Evolutionary conservation across 2,113 vertebrate genomes (phyloP).

Genomic region (Oenanthe oenanthe): DNA sequence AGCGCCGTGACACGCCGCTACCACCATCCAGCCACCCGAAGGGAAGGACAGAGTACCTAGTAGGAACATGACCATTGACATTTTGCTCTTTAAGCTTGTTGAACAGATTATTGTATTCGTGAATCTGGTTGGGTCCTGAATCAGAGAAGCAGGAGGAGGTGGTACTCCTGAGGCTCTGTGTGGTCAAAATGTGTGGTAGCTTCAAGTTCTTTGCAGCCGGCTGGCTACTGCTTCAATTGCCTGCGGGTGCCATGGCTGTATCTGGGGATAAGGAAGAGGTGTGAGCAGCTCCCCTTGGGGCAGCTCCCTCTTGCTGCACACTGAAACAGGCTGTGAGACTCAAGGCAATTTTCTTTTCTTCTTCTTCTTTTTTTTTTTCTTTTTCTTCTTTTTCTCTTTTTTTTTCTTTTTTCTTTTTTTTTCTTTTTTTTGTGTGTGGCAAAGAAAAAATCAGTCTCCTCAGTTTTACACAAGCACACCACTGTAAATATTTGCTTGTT

Average conservation of each 20-base stretch:
- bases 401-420: too few relatives aligned
- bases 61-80: not conserved
- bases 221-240: conserved; percentile 23
- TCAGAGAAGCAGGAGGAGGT: not conserved
- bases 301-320: conserved; percentile 54
- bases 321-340: conserved; percentile 53
- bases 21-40: not conserved
- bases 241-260: conserved; percentile 42
- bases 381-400: not conserved
- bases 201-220: not conserved
- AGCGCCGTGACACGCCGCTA: not conserved
- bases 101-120: conserved; percentile 20
- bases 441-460: conserved; percentile 37
- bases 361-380: not conserved
- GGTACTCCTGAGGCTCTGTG: not conserved
- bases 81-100: conserved; percentile 15
- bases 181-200: not conserved
- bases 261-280: conserved; percentile 53
- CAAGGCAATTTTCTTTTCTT: not conserved
- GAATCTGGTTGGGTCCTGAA: conserved; percentile 11
- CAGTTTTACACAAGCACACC: conserved; percentile 51
- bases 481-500: conserved; percentile 79
- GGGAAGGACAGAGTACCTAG: conserved; percentile 6
- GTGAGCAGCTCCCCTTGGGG: not conserved
- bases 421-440: not conserved